A percentile compares a stretch with the other conserved stretches of the same genome.
Conservation (phyloP, 2,797 vertebrate genomes). For the Eulemur rubriventer region DNA sequence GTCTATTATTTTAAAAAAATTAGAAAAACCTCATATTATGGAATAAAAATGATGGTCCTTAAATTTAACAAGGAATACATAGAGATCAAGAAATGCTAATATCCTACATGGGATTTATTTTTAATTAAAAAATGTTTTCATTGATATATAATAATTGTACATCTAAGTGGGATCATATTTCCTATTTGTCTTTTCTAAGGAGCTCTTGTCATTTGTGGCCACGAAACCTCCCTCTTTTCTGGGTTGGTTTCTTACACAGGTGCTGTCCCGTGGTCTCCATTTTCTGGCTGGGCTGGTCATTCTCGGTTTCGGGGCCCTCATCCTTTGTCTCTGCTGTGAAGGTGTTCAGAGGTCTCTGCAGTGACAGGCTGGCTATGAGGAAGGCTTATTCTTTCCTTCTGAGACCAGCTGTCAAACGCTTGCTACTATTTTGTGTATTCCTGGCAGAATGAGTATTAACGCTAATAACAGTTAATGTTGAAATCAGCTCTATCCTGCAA, state of each 20-base stretch:
- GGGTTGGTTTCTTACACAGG: neutral
- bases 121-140: neutral
- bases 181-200: neutral
- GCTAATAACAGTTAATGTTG: neutral
- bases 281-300: too few species aligned
- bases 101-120: neutral
- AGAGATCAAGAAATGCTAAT: neutral
- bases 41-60: neutral
- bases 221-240: neutral
- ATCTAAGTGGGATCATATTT: neutral
- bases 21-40: neutral
- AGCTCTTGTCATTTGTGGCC: neutral
- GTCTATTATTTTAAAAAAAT: neutral
- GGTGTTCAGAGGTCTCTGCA: neutral
- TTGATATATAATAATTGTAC: too few species aligned
- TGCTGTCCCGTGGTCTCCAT: accelerated
- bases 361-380: neutral
- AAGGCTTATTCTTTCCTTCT: neutral
- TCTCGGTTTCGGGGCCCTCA: neutral
- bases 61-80: neutral
- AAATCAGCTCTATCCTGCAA: neutral
- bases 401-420: neutral
- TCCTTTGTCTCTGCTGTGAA: neutral
- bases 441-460: neutral
- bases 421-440: neutral